Evolutionary conservation across 2,797 vertebrate species (phyloP).

Genomic region (Eurystomus glaucurus): DNA sequence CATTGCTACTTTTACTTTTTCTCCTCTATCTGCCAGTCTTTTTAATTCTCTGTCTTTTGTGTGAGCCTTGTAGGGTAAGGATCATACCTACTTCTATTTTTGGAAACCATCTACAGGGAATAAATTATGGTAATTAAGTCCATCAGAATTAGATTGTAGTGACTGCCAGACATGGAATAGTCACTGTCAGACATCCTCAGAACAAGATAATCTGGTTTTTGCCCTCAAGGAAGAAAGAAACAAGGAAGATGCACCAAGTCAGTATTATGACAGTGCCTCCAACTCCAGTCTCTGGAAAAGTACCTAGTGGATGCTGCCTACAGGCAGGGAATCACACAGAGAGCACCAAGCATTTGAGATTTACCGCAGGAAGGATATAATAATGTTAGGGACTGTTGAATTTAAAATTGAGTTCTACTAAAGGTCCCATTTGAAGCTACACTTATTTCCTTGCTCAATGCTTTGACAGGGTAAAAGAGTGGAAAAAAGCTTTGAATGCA

Average conservation of each 20-base stretch:
- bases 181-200: constrained; percentile 52
- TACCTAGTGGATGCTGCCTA: neutral
- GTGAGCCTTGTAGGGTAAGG: constrained; percentile 40
- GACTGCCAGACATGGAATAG: constrained; percentile 57
- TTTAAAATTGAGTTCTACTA: constrained; percentile 32
- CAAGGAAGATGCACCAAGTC: constrained; percentile 13
- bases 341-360: neutral
- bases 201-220: constrained; percentile 52
- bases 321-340: neutral
- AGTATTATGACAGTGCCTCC: neutral
- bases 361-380: neutral
- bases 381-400: neutral
- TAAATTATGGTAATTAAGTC: constrained; percentile 66
- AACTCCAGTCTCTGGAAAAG: constrained; percentile 25
- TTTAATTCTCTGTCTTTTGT: constrained; percentile 55
- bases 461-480: neutral
- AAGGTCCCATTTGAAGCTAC: neutral
- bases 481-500: neutral
- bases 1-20: neutral
- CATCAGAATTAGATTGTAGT: constrained; percentile 59
- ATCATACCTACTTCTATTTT: constrained; percentile 64
- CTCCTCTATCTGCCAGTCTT: neutral
- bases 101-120: constrained; percentile 50
- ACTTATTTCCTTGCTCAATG: neutral
- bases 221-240: constrained; percentile 18